Conservation (phyloP, 2,888 invertebrate species). For the Sylvicola cinctus region DNA sequence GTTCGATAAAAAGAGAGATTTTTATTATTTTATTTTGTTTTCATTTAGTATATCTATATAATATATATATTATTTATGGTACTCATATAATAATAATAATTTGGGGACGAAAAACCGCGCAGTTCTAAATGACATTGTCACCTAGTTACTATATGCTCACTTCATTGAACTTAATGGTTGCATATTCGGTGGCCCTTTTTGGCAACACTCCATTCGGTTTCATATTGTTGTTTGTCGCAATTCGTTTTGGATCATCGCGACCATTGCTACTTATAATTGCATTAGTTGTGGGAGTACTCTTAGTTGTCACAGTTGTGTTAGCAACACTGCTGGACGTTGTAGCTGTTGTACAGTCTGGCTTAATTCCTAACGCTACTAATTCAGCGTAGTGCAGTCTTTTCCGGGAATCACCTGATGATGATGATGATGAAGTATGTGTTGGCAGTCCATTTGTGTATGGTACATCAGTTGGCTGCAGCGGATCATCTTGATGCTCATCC, state of each 20-base stretch:
- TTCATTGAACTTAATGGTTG: slow-evolving; percentile 43
- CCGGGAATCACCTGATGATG: too few species aligned
- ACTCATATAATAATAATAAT: too few species aligned
- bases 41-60: too few species aligned
- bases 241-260: too few species aligned
- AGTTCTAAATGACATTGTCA: too few species aligned
- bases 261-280: too few species aligned
- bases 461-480: slow-evolving; percentile 2
- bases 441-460: slow-evolving; percentile 11
- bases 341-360: not conserved
- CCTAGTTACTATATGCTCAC: slow-evolving; percentile 20
- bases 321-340: slow-evolving; percentile 1
- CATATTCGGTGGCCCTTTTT: slow-evolving; percentile 35
- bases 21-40: too few species aligned
- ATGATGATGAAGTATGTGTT: slow-evolving; percentile 6
- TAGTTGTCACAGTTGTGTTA: slow-evolving; percentile 3
- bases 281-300: too few species aligned
- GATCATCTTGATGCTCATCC: not conserved
- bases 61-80: too few species aligned
- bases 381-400: slow-evolving; percentile 5
- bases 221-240: slow-evolving; percentile 4
- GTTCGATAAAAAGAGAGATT: too few species aligned
- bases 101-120: too few species aligned
- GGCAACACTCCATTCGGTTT: slow-evolving; percentile 5
- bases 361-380: slow-evolving; percentile 3